Base-by-base conservation (phyloP, 2,113 vertebrate species). In the Furnarius figulus region DNA sequence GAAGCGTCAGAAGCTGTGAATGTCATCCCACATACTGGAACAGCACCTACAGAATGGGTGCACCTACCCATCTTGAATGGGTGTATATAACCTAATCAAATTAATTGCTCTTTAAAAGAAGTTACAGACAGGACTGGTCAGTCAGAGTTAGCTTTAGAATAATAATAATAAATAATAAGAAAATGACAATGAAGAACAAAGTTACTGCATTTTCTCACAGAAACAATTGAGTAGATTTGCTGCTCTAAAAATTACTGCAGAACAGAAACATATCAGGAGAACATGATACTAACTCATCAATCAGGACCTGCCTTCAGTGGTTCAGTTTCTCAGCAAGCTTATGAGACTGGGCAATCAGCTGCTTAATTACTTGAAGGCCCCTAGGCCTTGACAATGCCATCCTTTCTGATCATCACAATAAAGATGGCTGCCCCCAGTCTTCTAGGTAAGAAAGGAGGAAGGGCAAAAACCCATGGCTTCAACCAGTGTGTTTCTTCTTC, bases 371-470 rank as follows among this genome's bases (percentile, higher is more conserved):
- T 47, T 72, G 28, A 81, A 82, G 39, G 30, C 3, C 63, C 47
- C 39, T 37, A 5, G 24, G 31, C 39, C 58, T 81, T 58, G 31
- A 71, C 19, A 72, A 35, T 0, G 0, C 5, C 52, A 5, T 27
- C 37, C 53, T 56, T 79, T 25, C 53, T 52, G n/a, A 70, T 35
- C 28, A 44, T 14, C 33, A 42, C 37, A 37, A 22, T 35, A 20
- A 70, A 73, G n/a, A 58, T 5, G 4, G 25, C 50, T 87, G 12
- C 18, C 55, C 31, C 76, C 44, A 47, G 7, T 52, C n/a, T 70
- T 77, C 40, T 25, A n/a, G 23, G 5, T 25, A 84, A 61, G 33
- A 73, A 73, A 77, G 19, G 9, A 74, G 15, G 11, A 62, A 58
- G n/a, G 15, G 6, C n/a, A 81, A 85, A 87, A 94, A 42, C 30